Conservation (phyloP, 2,113 vertebrate species). For the Rana temporaria region DNA sequence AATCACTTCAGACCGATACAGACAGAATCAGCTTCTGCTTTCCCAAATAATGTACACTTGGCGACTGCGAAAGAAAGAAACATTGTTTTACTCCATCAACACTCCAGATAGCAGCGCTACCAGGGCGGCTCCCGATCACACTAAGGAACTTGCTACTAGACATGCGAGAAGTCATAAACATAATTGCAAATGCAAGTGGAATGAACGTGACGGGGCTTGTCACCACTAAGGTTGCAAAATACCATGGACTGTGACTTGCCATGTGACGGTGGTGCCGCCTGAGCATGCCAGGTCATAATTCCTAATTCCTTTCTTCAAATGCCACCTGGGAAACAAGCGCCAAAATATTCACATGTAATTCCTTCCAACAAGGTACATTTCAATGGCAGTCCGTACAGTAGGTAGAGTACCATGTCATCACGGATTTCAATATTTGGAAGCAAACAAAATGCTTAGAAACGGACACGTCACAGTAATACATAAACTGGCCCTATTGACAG, state of each 20-base stretch:
- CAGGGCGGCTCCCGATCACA: constrained; percentile 30
- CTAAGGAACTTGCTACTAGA: constrained; percentile 43
- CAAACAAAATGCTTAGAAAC: too few species aligned
- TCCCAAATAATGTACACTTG: background rate
- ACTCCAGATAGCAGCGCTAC: constrained; percentile 17
- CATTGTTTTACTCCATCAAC: constrained; percentile 5
- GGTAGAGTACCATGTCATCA: too few species aligned
- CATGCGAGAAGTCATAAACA: constrained; percentile 43
- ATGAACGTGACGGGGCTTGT: constrained; percentile 48
- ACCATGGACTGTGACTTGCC: constrained; percentile 46
- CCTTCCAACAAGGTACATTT: too few species aligned
- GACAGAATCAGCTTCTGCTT: background rate
- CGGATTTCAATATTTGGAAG: too few species aligned
- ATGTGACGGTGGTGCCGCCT: constrained; percentile 34
- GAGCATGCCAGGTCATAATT: constrained; percentile 45
- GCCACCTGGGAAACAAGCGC: constrained; percentile 40
- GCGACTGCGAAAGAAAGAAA: constrained; percentile 16
- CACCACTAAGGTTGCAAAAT: constrained; percentile 52
- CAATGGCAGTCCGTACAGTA: too few species aligned
- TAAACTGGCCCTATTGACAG: too few species aligned
- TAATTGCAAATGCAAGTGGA: constrained; percentile 44
- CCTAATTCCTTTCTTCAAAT: constrained; percentile 34
- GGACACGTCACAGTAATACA: too few species aligned
- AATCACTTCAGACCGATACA: background rate
- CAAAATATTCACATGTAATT: too few species aligned